phyloP scores from a whole-genome alignment of 2,113 vertebrate species.

The Isurus oxyrinchus region DNA sequence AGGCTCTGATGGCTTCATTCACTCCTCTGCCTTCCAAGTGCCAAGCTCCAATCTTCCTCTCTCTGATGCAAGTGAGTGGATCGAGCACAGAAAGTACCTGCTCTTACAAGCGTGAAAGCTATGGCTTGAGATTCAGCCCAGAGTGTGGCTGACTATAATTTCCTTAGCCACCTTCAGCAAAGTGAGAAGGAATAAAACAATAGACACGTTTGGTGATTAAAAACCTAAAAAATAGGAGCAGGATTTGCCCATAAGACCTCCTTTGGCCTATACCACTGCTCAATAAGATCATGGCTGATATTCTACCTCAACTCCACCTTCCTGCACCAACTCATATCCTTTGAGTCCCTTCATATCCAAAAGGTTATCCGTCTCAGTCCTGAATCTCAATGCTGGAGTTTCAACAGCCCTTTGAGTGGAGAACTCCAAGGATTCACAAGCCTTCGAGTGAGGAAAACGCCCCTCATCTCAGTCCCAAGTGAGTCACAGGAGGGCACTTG shows the following conservation, averaged over 20 bases:
- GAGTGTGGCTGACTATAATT: neutral
- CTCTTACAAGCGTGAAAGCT: neutral
- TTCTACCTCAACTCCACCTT: neutral
- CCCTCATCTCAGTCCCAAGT: no score
- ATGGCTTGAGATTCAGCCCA: neutral
- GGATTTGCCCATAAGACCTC: neutral
- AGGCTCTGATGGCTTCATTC: neutral
- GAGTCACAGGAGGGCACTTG: no score
- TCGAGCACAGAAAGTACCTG: neutral
- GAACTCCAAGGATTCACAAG: neutral
- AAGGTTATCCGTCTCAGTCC: neutral
- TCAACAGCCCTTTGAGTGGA: neutral
- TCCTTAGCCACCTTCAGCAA: neutral
- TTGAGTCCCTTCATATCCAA: neutral
- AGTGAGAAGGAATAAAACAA: neutral
- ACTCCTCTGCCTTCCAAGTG: neutral
- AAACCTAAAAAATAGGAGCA: no score
- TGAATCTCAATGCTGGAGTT: neutral
- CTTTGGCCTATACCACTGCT: neutral
- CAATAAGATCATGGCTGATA: no score
- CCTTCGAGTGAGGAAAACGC: neutral
- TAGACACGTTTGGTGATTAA: neutral
- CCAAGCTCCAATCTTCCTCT: neutral
- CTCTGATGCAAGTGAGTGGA: neutral
- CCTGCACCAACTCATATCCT: neutral